Conservation (phyloP, 1,140 invertebrate species). For the Pseudomyrmex sp. region DNA sequence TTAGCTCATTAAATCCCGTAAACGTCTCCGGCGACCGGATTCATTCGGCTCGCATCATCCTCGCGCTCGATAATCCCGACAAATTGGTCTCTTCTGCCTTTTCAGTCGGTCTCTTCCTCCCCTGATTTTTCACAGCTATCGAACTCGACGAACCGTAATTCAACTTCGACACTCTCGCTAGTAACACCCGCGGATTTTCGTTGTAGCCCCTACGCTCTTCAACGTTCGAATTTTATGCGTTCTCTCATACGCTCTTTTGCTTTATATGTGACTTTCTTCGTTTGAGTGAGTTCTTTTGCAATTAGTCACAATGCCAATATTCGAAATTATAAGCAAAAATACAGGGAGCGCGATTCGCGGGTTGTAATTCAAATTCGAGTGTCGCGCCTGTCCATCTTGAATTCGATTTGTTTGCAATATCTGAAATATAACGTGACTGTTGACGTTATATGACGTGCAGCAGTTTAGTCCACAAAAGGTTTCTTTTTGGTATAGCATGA, state of each 20-base stretch:
- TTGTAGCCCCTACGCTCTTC: constrained; percentile 33
- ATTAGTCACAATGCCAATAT: constrained; percentile 24
- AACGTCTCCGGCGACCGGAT: constrained; percentile 63
- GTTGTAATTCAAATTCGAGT: constrained; percentile 68
- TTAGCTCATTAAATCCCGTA: constrained; percentile 76
- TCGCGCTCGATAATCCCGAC: constrained; percentile 63
- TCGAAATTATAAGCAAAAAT: constrained; percentile 61
- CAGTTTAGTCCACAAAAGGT: constrained; percentile 59
- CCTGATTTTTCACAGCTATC: constrained; percentile 51
- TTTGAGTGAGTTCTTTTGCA: constrained; percentile 35
- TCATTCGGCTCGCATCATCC: constrained; percentile 49
- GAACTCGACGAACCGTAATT: constrained; percentile 44
- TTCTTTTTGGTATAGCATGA: constrained; percentile 39
- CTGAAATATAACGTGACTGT: constrained; percentile 52
- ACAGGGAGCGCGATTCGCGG: constrained; percentile 59
- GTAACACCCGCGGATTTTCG: constrained; percentile 46
- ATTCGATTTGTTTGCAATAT: constrained; percentile 67
- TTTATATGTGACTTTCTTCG: constrained; percentile 56
- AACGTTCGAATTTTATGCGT: constrained; percentile 42
- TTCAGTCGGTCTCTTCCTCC: constrained; percentile 18
- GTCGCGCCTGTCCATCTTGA: constrained; percentile 55
- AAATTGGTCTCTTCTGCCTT: constrained; percentile 72
- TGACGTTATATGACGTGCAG: constrained; percentile 39
- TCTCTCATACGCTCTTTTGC: constrained; percentile 44
- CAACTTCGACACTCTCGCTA: constrained; percentile 28